Conservation (phyloP, 2,888 invertebrate species). For the Pseudanteris insignis region DNA sequence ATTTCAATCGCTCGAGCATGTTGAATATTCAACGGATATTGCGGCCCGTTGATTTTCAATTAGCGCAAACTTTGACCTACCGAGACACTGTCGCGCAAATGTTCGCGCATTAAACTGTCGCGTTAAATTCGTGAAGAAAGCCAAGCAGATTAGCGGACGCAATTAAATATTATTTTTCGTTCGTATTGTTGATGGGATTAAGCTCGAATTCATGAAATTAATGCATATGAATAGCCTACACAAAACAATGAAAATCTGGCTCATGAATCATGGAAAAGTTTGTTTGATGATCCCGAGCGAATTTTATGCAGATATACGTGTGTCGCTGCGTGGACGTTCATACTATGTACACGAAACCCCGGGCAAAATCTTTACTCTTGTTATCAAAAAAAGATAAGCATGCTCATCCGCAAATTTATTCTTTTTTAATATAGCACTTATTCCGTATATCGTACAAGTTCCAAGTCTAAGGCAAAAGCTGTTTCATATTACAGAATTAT, state of each 20-base stretch:
- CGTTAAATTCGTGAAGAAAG: not conserved
- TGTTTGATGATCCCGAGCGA: conserved; percentile 10
- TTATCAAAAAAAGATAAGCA: conserved; percentile 21
- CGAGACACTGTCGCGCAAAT: too few species aligned
- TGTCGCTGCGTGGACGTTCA: too few species aligned
- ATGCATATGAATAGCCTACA: conserved; percentile 31
- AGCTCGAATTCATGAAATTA: conserved; percentile 22
- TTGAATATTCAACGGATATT: too few species aligned
- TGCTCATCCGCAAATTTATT: conserved; percentile 27
- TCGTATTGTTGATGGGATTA: conserved; percentile 3
- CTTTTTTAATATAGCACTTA: conserved; percentile 33
- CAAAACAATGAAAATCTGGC: conserved; percentile 21
- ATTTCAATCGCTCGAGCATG: too few species aligned
- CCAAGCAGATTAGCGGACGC: conserved; percentile 5
- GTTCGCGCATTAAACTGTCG: not conserved
- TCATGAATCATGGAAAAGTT: conserved; percentile 37
- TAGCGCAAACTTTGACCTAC: too few species aligned
- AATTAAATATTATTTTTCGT: conserved; percentile 15
- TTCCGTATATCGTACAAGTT: conserved; percentile 17
- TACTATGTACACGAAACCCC: too few species aligned
- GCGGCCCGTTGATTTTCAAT: too few species aligned
- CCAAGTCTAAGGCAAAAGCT: conserved; percentile 10
- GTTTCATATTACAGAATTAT: conserved; percentile 25
- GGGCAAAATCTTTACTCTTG: too few species aligned
- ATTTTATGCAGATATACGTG: conserved; percentile 7